These are phyloP conservation scores for Dicrurus megarhynchus DNA, from an alignment of 2,113 vertebrate species.

Conservation along the genomic window DNA sequence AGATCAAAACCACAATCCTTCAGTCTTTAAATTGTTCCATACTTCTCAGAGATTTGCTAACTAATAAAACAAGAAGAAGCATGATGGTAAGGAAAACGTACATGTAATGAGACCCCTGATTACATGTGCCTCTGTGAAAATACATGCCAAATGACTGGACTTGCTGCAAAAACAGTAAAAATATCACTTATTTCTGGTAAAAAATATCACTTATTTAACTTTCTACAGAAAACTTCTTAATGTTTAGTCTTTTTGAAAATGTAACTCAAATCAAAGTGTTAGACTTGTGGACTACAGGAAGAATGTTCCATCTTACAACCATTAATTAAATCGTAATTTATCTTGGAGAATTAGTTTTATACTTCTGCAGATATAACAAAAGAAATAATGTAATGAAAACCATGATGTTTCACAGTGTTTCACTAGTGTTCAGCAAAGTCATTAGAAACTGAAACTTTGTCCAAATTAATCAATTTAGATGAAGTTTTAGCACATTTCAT, in stretches of 20 bases:
- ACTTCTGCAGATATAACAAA: background rate
- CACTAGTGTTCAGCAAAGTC: background rate
- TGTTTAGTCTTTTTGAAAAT: background rate
- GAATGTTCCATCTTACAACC: background rate
- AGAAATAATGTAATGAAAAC: background rate
- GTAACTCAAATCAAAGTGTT: background rate
- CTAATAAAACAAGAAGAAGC: background rate
- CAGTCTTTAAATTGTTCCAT: background rate
- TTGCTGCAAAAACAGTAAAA: background rate
- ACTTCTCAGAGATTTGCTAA: background rate
- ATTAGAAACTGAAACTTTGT: background rate
- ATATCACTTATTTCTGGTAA: background rate
- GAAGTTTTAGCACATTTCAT: background rate
- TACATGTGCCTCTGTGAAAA: background rate
- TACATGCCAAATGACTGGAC: background rate
- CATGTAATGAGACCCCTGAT: background rate
- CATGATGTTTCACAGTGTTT: accelerated
- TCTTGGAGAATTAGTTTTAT: background rate
- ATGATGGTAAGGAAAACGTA: background rate
- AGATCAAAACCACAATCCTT: background rate
- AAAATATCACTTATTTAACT: background rate
- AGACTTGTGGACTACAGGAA: background rate
- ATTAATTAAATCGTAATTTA: background rate
- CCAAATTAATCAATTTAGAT: background rate
- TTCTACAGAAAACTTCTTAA: background rate